A percentile compares a stretch with the other conserved stretches of the same genome.
phyloP scores from a whole-genome alignment of 2,113 vertebrate species.

The Stegastes partitus region DNA sequence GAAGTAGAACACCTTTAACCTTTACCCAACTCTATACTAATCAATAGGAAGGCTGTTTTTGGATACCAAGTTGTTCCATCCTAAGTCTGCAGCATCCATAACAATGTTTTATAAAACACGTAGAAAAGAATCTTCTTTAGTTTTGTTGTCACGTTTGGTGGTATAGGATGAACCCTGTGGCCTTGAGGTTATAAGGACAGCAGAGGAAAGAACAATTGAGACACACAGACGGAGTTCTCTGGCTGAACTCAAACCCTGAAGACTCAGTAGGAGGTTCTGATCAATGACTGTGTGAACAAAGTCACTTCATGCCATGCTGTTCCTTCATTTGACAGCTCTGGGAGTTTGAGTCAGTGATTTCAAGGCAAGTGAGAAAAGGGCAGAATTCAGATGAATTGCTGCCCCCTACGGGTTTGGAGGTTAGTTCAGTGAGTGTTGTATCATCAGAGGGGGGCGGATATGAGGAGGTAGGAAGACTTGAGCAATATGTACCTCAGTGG shows the following conservation, averaged over 20 bases:
- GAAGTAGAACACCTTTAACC: constrained; percentile 61
- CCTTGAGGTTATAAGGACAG: background rate
- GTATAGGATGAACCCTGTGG: background rate
- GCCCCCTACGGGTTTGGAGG: constrained; percentile 36
- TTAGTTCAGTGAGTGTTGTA: too few relatives aligned
- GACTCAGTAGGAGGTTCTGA: background rate
- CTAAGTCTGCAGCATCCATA: background rate
- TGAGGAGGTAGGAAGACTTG: too few relatives aligned
- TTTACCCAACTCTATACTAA: constrained; percentile 55
- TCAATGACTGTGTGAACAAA: constrained; percentile 1
- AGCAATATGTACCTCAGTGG: too few relatives aligned
- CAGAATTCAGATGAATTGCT: background rate
- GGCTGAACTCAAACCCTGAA: background rate
- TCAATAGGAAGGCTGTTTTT: background rate
- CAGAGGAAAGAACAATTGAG: background rate
- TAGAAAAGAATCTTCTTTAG: background rate
- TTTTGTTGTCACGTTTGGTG: constrained; percentile 15
- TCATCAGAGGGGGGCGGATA: too few relatives aligned
- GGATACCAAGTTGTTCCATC: background rate
- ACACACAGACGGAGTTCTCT: background rate
- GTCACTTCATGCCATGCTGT: too few relatives aligned
- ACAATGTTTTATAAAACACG: background rate
- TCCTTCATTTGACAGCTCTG: too few relatives aligned
- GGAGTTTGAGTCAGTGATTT: too few relatives aligned
- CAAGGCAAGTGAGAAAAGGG: too few relatives aligned